These are phyloP conservation scores for Neodiprion pinetum DNA, from an alignment of 1,140 invertebrate genomes.

Conservation along the genomic window DNA sequence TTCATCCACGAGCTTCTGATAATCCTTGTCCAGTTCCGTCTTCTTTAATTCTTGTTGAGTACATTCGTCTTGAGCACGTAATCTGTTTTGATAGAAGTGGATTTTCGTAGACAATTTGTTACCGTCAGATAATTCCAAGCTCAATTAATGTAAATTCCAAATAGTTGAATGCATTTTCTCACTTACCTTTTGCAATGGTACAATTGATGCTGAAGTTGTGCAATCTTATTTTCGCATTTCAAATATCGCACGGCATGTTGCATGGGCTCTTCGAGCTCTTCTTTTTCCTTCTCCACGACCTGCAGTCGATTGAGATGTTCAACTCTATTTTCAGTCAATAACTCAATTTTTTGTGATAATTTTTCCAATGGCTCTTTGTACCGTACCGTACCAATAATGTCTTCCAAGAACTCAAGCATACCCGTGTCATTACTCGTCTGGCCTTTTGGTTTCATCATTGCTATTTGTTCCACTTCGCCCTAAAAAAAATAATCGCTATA, in stretches of 20 bases:
- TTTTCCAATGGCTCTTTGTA: slow-evolving; percentile 88
- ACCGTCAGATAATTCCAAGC: not conserved
- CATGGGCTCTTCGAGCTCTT: slow-evolving; percentile 84
- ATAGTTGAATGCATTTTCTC: slow-evolving; percentile 17
- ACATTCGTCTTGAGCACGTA: slow-evolving; percentile 54
- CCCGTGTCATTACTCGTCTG: slow-evolving; percentile 86
- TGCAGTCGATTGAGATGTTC: slow-evolving; percentile 92
- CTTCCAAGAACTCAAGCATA: slow-evolving; percentile 98
- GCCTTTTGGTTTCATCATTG: slow-evolving; percentile 98
- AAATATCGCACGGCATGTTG: slow-evolving; percentile 86
- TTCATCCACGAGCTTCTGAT: slow-evolving; percentile 60
- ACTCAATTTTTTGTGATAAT: slow-evolving; percentile 78
- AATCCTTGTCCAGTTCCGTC: slow-evolving; percentile 65
- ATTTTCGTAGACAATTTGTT: slow-evolving; percentile 6
- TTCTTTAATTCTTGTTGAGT: slow-evolving; percentile 62
- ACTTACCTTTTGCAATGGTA: slow-evolving; percentile 64
- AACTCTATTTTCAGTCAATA: slow-evolving; percentile 77
- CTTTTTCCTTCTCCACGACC: slow-evolving; percentile 89
- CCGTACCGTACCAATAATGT: slow-evolving; percentile 94
- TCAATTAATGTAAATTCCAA: not conserved
- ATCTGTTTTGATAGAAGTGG: slow-evolving; percentile 30
- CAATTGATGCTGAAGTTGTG: slow-evolving; percentile 56
- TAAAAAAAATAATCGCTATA: slow-evolving; percentile 50
- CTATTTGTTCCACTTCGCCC: slow-evolving; percentile 99
- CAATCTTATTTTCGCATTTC: slow-evolving; percentile 78